These are phyloP conservation scores for Torymus auratus DNA, from an alignment of 2,888 invertebrate genomes.

Conservation along the genomic window DNA sequence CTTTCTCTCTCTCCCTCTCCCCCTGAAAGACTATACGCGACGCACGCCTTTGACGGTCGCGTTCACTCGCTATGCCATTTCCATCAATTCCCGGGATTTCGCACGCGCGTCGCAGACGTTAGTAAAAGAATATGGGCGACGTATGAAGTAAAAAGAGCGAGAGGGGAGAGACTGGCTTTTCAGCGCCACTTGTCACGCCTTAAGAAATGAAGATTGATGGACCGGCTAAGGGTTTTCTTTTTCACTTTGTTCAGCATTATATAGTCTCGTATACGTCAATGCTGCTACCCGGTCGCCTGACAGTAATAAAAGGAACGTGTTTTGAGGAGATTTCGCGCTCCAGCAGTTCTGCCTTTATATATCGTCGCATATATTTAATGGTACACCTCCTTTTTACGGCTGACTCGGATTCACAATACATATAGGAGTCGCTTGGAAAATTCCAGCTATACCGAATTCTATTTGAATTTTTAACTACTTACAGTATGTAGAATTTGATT, in stretches of 20 bases:
- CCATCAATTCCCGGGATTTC: slow-evolving; percentile 40
- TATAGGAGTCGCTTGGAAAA: too few species aligned
- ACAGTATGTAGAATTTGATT: too few species aligned
- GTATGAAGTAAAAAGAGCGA: slow-evolving; percentile 7
- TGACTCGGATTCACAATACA: too few species aligned
- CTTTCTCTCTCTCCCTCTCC: too few species aligned
- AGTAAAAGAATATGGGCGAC: background rate
- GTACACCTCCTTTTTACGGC: too few species aligned
- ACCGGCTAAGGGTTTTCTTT: slow-evolving; percentile 34
- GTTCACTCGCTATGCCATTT: slow-evolving; percentile 13
- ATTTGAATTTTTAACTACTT: too few species aligned
- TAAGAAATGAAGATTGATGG: slow-evolving; percentile 59
- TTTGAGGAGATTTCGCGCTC: background rate
- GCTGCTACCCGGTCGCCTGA: slow-evolving; percentile 6
- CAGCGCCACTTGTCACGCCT: slow-evolving; percentile 54
- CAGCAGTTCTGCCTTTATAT: background rate
- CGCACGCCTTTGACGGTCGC: too few species aligned
- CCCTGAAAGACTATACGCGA: too few species aligned
- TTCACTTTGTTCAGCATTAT: slow-evolving; percentile 47
- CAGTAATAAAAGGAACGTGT: slow-evolving; percentile 21
- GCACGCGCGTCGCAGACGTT: background rate
- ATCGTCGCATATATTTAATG: background rate
- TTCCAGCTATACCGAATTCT: too few species aligned
- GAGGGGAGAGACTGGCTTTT: slow-evolving; percentile 46
- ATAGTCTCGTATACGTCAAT: slow-evolving; percentile 46